Evolutionary conservation across 2,113 vertebrate species (phyloP), one percentile per base, ranked within the genome.

Genomic region (Saccopteryx leptura): DNA sequence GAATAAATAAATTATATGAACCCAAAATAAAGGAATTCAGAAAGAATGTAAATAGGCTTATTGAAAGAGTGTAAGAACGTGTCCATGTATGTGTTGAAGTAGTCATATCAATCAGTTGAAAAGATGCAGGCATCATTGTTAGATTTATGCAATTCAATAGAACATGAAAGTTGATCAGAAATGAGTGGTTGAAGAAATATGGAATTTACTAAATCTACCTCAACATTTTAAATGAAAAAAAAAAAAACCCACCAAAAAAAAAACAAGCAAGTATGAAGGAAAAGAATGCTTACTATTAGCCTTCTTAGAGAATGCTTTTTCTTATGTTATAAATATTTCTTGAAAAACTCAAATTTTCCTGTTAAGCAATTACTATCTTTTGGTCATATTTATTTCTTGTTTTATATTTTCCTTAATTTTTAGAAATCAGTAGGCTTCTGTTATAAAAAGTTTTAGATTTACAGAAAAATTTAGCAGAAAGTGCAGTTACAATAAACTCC

Each of bases 1-100:
- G 48, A 82, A 97, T 97, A 96, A 97, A 95, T 96, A 96, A 97
- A 93, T 97, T 68, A 95, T 94, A 95, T 94, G 39, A 93, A 94
- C 83, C 23, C 56, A n/a, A 96, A 94, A 97, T 88, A 97, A 84
- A 90, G 68, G 19, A 82, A 46, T 28, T 84, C 1, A 33, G 46
- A 96, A 65, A 54, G 28, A 88, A 68, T 84, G 19, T 82, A 66
- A 72, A 84, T 60, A 28, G 19, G 52, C 10, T 84, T 48, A 94
- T 68, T 90, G 93, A 75, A 92, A 26, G 50, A 65, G 58, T 93
- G 48, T 88, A 72, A 63, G 28, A 90, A 65, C 24, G 15, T 71
- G 71, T 33, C 50, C 69, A 7, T 74, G 26, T 72, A 50, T 46
- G 0, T 60, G 28, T 28, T 65, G 15, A 95, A 79, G 39, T 88